These are phyloP conservation scores for Choristoneura fumiferana DNA, from an alignment of 1,140 invertebrate genomes.

Conservation along the genomic window DNA sequence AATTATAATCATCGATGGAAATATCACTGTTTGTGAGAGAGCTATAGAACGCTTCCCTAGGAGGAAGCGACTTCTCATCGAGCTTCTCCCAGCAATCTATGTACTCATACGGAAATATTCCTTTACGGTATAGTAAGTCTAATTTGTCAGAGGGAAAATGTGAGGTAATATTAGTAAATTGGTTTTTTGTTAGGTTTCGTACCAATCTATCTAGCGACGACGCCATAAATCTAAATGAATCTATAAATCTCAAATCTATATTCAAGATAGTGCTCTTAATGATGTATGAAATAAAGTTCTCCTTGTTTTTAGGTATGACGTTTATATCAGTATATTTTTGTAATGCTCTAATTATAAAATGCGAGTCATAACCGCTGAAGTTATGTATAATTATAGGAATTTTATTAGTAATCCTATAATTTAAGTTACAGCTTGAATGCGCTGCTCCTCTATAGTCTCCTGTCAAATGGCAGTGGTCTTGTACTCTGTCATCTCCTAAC, in stretches of 20 bases:
- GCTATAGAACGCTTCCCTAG: conserved; percentile 12
- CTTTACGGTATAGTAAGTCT: conserved; percentile 21
- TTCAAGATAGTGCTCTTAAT: too few relatives aligned
- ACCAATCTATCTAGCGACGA: conserved; percentile 24
- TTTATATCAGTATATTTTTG: neutral
- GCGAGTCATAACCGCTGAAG: neutral
- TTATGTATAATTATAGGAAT: neutral
- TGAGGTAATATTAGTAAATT: conserved; percentile 14
- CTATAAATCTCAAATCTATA: conserved; percentile 22
- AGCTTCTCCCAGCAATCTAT: neutral
- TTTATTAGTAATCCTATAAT: neutral
- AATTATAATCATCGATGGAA: conserved; percentile 53
- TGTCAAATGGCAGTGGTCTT: neutral
- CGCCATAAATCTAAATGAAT: conserved; percentile 26
- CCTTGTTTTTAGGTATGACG: neutral
- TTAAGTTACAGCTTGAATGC: neutral
- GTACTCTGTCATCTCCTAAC: neutral
- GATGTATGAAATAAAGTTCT: neutral
- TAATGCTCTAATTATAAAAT: neutral
- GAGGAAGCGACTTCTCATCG: neutral
- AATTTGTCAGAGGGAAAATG: neutral
- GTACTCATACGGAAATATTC: conserved; percentile 31
- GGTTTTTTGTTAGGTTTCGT: conserved; percentile 28
- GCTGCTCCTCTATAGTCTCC: neutral
- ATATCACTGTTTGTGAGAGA: conserved; percentile 33